Base-by-base conservation (phyloP, 2,113 vertebrate genomes). In the Cacatua alba region DNA sequence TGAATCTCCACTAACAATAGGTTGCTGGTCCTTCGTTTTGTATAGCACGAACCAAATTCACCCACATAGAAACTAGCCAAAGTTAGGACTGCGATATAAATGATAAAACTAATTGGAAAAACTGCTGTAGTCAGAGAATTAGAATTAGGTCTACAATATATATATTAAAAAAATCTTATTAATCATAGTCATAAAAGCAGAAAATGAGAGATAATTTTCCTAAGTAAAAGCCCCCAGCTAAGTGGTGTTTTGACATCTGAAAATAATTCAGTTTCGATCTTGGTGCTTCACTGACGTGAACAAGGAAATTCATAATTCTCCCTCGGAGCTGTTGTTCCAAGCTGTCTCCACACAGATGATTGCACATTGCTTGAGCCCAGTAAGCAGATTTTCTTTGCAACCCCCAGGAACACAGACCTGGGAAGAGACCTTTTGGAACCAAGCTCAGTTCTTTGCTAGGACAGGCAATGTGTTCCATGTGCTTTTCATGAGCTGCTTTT, bases 231-330 rank as follows among this genome's bases (percentile, higher is more conserved):
- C 72, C 28, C 63, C 71, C 75, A 65, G 41, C 88, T 85, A 93
- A 94, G 82, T 91, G 90, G 69, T 90, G 60, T 90, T 97, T 80
- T 97, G 90, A 90, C 90, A 96, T 82, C 72, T 89, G 92, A 89
- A 94, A 96, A 91, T 94, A 93, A 93, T 88, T 96, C 92, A 31
- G 10, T 91, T 93, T 95, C 18, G 17, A 82, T 92, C 82, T 35
- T 17, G 39, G 53, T 59, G 24, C 70, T 90, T 43, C 5, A 23
- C 10, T 93, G 88, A 68, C 84, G 51, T 1, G 33, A 90, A 78
- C 25, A n/a, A 35, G 87, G 82, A 88, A 94, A 94, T 37, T 60
- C 39, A 72, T 74, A 80, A 90, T 67, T 80, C 88, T 55, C 46
- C 24, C 65, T 26, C 20, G 0, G 0, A 92, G 86, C 1, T 77